Evolutionary conservation across 2,797 vertebrate species (phyloP).

Genomic region (Pseudopleuronectes americanus): DNA sequence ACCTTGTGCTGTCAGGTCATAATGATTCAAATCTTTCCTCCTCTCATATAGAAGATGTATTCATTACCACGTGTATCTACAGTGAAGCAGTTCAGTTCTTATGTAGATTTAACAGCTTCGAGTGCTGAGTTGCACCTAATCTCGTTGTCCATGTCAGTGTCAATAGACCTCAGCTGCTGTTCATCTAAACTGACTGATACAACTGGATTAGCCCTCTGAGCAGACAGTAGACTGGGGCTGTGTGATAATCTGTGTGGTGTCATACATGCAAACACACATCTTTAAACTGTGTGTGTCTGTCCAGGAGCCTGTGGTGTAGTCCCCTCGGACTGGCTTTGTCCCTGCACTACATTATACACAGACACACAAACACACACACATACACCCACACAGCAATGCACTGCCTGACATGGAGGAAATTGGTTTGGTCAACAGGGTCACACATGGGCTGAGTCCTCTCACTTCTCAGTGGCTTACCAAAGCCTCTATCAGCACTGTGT

Average conservation of each 20-base stretch:
- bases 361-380: constrained; percentile 10
- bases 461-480: constrained; percentile 32
- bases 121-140: background rate
- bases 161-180: background rate
- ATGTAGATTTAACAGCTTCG: no score
- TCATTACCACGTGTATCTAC: no score
- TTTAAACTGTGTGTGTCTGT: background rate
- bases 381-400: constrained; percentile 10
- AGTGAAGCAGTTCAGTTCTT: no score
- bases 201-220: constrained; percentile 35
- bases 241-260: constrained; percentile 15
- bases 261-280: background rate
- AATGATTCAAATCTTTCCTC: no score
- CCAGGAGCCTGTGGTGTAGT: background rate
- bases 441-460: constrained; percentile 52
- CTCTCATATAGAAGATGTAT: no score
- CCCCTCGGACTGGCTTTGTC: constrained; percentile 17
- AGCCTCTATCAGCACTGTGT: constrained; percentile 26
- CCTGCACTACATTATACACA: constrained; percentile 20
- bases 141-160: constrained; percentile 15
- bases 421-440: constrained; percentile 72
- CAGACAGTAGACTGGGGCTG: background rate
- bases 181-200: constrained; percentile 8
- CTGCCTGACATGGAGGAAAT: constrained; percentile 68
- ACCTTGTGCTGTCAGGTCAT: no score